A percentile compares a stretch with the other conserved stretches of the same genome.
Conservation (phyloP, 2,888 invertebrate species). For the Dyspetes luteomarginatus region DNA sequence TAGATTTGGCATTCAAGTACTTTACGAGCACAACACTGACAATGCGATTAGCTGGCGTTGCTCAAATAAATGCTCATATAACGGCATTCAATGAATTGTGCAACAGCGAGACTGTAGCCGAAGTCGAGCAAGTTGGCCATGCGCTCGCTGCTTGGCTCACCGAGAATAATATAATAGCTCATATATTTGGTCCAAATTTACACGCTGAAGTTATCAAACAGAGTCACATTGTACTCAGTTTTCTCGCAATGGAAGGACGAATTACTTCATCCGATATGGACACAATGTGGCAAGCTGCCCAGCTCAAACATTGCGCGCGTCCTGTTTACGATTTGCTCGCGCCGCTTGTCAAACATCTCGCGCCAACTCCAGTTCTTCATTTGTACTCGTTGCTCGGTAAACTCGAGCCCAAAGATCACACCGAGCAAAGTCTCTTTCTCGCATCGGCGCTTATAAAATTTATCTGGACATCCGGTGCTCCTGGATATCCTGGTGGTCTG, state of each 20-base stretch:
- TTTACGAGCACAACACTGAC: conserved; percentile 97
- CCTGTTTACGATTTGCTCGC: conserved; percentile 96
- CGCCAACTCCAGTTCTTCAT: conserved; percentile 94
- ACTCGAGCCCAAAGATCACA: conserved; percentile 95
- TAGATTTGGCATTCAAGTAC: conserved; percentile 97
- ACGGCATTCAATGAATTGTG: conserved; percentile 96
- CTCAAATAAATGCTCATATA: conserved; percentile 97
- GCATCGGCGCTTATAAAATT: conserved; percentile 95
- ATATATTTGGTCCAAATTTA: conserved; percentile 98
- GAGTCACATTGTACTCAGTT: conserved; percentile 96
- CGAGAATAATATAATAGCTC: conserved; percentile 94
- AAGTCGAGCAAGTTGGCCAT: conserved; percentile 93
- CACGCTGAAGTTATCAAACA: conserved; percentile 98
- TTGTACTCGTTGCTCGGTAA: conserved; percentile 94
- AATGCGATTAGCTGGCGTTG: conserved; percentile 96
- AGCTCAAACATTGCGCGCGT: conserved; percentile 96
- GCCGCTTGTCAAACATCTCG: conserved; percentile 94
- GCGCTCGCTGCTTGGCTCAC: conserved; percentile 95
- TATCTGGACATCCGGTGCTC: conserved; percentile 92
- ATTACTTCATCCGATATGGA: conserved; percentile 96
- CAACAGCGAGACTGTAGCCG: conserved; percentile 93
- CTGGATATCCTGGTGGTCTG: conserved; percentile 78
- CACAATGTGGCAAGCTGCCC: conserved; percentile 97
- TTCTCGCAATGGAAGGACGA: conserved; percentile 95
- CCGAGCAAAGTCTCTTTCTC: conserved; percentile 95